Conservation (phyloP, 1,140 invertebrate genomes). For the Cherax quadricarinatus region DNA sequence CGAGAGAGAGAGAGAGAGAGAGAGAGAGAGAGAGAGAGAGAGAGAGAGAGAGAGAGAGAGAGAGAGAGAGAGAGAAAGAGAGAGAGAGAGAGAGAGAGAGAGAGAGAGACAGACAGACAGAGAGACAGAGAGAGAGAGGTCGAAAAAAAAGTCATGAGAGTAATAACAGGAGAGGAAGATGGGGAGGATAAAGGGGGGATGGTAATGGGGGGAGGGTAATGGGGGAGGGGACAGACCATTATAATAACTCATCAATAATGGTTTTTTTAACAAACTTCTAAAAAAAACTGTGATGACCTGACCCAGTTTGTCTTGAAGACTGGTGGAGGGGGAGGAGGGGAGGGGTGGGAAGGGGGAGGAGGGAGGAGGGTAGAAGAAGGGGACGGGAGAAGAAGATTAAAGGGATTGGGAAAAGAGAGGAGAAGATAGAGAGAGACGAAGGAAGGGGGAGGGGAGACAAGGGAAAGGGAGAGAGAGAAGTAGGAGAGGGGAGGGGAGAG, state of each 20-base stretch:
- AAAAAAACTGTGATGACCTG: too few relatives aligned
- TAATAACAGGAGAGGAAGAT: background rate
- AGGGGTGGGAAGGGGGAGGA: background rate
- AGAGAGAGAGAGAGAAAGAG: background rate
- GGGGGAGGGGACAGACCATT: too few relatives aligned
- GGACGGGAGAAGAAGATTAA: too few relatives aligned
- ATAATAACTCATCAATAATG: too few relatives aligned
- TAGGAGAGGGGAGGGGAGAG: background rate
- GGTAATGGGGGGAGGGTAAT: background rate
- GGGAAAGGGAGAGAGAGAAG: background rate
- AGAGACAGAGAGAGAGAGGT: background rate
- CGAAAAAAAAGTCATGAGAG: background rate
- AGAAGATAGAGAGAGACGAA: too few relatives aligned
- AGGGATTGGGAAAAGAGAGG: too few relatives aligned
- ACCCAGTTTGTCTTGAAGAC: too few relatives aligned
- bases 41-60: background rate
- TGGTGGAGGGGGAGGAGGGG: background rate
- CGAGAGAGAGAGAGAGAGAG: too few relatives aligned
- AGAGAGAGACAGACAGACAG: background rate
- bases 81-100: slow-evolving; percentile 16
- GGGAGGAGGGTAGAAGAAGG: background rate
- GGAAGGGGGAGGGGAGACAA: too few relatives aligned
- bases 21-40: background rate
- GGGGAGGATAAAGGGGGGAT: background rate
- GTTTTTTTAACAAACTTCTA: too few relatives aligned